Percentiles rank a stretch among this genome's conserved stretches.
Conservation (phyloP, 2,797 vertebrate genomes). For the Fistularia commersonii region DNA sequence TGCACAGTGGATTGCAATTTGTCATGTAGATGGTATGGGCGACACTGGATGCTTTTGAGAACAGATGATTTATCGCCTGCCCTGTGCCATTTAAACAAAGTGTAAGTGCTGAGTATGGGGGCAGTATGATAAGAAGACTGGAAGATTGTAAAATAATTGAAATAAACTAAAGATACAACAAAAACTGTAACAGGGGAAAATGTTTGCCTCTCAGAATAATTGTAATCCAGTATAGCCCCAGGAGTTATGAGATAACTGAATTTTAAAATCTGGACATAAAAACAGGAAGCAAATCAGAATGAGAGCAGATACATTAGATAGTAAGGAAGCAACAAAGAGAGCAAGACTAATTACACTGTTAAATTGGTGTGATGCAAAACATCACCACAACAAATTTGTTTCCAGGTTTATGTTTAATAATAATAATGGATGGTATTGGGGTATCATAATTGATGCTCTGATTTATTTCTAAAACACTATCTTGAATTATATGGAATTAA, state of each 20-base stretch:
- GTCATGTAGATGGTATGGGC: constrained; percentile 70
- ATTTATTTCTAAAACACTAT: no score
- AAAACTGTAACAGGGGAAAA: constrained; percentile 14
- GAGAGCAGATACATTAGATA: no score
- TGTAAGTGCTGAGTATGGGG: constrained; percentile 61
- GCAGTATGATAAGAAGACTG: constrained; percentile 45
- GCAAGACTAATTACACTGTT: no score
- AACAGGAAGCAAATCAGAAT: no score
- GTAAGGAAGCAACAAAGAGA: no score
- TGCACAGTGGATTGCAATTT: constrained; percentile 59
- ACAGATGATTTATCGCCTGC: constrained; percentile 70
- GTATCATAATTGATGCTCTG: no score
- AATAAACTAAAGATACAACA: constrained; percentile 25
- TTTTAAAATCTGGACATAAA: no score
- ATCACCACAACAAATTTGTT: no score
- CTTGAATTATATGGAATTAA: no score
- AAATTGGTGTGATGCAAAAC: no score
- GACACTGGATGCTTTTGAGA: constrained; percentile 52
- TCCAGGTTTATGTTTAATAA: no score
- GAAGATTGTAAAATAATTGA: constrained; percentile 33
- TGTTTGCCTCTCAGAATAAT: constrained; percentile 2
- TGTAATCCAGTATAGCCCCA: not conserved
- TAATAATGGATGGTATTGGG: no score
- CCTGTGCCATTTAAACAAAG: constrained; percentile 60
- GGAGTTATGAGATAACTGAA: constrained; percentile 1